Percentiles rank a stretch among this genome's conserved stretches.
phyloP scores from a whole-genome alignment of 2,113 vertebrate genomes.

The Lathamus discolor region DNA sequence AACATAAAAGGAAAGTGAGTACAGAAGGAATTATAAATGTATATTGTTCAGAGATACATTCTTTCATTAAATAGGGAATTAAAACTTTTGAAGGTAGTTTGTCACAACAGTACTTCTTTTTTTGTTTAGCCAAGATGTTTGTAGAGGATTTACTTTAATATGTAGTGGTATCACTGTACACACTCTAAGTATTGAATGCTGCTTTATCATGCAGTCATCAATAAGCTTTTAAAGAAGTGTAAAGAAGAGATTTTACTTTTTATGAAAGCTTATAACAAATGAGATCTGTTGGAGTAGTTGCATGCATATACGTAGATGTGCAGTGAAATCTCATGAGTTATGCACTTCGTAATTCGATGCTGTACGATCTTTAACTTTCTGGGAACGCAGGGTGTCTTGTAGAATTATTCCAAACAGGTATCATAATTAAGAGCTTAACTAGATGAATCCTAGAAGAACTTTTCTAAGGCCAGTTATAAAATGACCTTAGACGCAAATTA shows the following conservation, averaged over 20 bases:
- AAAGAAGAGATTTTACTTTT: neutral
- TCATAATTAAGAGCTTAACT: neutral
- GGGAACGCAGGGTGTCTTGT: neutral
- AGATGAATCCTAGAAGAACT: neutral
- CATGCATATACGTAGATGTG: neutral
- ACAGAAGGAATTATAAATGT: neutral
- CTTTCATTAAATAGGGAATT: neutral
- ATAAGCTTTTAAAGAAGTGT: neutral
- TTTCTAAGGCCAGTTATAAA: neutral
- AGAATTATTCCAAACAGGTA: neutral
- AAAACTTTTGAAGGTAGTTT: neutral
- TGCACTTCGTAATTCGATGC: neutral
- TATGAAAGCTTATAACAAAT: neutral
- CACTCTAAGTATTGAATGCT: neutral
- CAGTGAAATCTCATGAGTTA: neutral
- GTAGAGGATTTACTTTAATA: neutral
- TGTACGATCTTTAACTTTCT: neutral
- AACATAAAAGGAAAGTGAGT: neutral
- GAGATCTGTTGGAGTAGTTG: neutral
- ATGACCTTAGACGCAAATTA: neutral
- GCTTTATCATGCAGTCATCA: neutral
- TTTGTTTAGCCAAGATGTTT: neutral
- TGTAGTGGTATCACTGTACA: neutral
- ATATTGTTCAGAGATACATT: neutral
- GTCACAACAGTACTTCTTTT: neutral